These are phyloP conservation scores for Myocastor coypus DNA, from an alignment of 2,113 vertebrate species.

Conservation along the genomic window DNA sequence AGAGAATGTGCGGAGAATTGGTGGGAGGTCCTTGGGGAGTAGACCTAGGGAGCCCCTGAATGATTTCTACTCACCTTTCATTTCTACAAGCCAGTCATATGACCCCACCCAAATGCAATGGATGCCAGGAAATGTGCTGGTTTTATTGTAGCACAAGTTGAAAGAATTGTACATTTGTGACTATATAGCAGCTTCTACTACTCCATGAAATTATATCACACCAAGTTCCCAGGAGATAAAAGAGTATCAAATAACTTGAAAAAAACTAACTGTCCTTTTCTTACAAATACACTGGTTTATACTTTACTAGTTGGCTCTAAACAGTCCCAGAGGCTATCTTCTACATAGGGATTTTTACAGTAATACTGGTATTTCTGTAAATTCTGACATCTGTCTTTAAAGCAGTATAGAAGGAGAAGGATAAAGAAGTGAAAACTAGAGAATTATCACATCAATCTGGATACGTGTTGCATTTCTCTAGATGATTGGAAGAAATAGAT, in stretches of 20 bases:
- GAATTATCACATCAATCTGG: not conserved
- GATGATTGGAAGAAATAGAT: not conserved
- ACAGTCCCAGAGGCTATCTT: not conserved
- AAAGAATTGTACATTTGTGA: not conserved
- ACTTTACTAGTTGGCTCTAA: not conserved
- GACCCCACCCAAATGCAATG: not conserved
- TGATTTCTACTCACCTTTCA: not conserved
- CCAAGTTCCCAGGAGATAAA: not conserved
- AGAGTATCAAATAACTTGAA: not conserved
- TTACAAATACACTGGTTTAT: not conserved
- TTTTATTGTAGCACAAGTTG: not conserved
- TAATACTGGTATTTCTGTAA: not conserved
- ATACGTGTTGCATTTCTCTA: not conserved
- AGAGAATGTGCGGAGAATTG: not conserved
- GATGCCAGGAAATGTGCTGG: not conserved
- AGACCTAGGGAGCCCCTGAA: not conserved
- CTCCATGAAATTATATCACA: not conserved
- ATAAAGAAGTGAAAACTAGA: not conserved
- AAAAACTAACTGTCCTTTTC: not conserved
- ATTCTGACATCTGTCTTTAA: not conserved
- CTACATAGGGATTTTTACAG: not conserved
- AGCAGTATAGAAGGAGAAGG: not conserved
- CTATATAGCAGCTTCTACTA: not conserved
- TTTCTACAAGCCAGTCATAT: not conserved
- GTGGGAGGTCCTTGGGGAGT: not conserved